Conservation (phyloP, 2,888 invertebrate species). For the Tiphia femorata region DNA sequence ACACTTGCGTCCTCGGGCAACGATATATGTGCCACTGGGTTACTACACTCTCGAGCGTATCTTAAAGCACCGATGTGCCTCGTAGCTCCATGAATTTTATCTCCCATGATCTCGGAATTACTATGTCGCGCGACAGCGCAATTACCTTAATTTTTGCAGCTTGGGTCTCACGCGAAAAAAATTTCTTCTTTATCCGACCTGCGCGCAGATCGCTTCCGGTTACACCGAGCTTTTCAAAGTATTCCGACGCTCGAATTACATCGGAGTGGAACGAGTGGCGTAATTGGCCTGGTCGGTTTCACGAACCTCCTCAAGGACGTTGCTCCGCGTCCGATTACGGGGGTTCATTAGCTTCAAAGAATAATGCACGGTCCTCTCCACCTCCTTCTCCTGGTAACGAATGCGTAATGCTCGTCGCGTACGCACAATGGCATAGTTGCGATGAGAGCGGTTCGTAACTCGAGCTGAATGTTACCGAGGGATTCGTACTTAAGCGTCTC, state of each 20-base stretch:
- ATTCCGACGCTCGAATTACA: no score
- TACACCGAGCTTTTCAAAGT: no score
- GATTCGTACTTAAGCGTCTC: constrained; percentile 34
- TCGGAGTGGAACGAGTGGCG: no score
- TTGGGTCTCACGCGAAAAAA: no score
- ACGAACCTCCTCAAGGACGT: constrained; percentile 26
- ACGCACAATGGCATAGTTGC: constrained; percentile 43
- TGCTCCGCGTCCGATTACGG: constrained; percentile 13
- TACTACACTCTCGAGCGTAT: constrained; percentile 33
- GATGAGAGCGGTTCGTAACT: constrained; percentile 49
- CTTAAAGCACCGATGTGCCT: constrained; percentile 17
- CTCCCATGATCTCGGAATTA: no score
- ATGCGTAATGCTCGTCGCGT: constrained; percentile 38
- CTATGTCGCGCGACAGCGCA: no score
- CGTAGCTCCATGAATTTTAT: no score
- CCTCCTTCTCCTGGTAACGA: constrained; percentile 40
- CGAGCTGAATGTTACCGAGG: constrained; percentile 33
- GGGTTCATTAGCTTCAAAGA: constrained; percentile 38
- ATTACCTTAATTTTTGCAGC: no score
- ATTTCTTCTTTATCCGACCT: no score
- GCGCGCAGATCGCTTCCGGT: no score
- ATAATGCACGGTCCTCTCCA: constrained; percentile 38
- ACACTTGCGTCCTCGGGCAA: constrained; percentile 4
- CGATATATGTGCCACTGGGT: constrained; percentile 39
- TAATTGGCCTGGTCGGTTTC: constrained; percentile 3